Conservation (phyloP, 2,888 invertebrate species). For the Philonicus albiceps region DNA sequence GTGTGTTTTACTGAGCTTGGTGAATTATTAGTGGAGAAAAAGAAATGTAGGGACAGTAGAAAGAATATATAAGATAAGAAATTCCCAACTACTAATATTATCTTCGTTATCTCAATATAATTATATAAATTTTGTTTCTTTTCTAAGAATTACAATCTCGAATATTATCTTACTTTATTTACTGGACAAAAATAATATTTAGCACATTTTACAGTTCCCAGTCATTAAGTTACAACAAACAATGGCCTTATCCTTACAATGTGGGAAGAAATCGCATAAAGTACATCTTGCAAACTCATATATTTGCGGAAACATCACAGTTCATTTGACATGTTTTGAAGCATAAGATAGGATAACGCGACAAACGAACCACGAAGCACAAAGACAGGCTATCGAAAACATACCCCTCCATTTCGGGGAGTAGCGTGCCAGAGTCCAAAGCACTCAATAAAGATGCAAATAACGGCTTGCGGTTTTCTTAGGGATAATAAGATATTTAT, state of each 20-base stretch:
- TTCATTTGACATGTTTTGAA: conserved; percentile 26
- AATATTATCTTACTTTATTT: background rate
- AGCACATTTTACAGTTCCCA: background rate
- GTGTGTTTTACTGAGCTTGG: too few relatives aligned
- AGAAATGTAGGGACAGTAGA: too few relatives aligned
- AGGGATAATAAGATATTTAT: conserved; percentile 20
- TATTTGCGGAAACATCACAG: conserved; percentile 3
- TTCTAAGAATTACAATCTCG: too few relatives aligned
- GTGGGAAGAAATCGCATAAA: background rate
- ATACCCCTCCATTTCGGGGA: background rate
- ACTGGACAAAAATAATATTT: background rate
- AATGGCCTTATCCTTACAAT: background rate
- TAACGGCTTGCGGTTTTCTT: background rate
- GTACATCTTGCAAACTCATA: background rate
- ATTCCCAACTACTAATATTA: too few relatives aligned
- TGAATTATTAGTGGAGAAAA: too few relatives aligned
- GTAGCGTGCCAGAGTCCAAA: background rate
- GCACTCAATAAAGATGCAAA: conserved; percentile 33
- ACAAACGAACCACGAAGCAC: background rate
- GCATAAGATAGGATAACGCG: conserved; percentile 18
- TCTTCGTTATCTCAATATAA: too few relatives aligned
- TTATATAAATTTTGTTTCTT: too few relatives aligned
- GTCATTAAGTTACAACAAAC: background rate
- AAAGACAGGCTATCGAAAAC: background rate
- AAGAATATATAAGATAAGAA: too few relatives aligned